Percentiles rank a stretch among this genome's conserved stretches.
Conservation (phyloP, 2,888 invertebrate species). For the Diarsia dahlii region DNA sequence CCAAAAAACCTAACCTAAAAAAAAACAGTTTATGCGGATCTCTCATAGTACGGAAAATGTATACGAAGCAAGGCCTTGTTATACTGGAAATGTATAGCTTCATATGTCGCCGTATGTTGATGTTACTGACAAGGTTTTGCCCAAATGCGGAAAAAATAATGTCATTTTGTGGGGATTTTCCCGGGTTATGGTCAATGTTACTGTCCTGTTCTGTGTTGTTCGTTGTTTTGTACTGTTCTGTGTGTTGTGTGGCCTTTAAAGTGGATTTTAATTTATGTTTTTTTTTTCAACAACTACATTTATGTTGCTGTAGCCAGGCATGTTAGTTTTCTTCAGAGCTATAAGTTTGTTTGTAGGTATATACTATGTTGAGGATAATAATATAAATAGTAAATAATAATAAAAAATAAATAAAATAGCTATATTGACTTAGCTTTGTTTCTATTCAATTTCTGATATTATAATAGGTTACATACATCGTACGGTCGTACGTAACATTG, state of each 20-base stretch:
- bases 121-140: neutral
- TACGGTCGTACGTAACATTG: too few species aligned
- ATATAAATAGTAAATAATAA: too few species aligned
- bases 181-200: too few species aligned
- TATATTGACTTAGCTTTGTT: too few species aligned
- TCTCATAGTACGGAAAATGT: too few species aligned
- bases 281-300: neutral
- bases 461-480: neutral
- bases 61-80: neutral
- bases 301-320: neutral
- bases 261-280: neutral
- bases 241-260: neutral
- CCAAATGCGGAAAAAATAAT: neutral
- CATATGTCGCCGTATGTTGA: neutral
- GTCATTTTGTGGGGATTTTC: neutral
- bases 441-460: neutral
- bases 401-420: too few species aligned
- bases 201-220: neutral
- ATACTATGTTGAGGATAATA: neutral
- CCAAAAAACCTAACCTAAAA: too few species aligned
- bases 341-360: too few species aligned
- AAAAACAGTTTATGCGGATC: too few species aligned
- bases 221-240: too few species aligned
- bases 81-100: neutral
- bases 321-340: conserved; percentile 1